Percentiles rank a stretch among this genome's conserved stretches.
phyloP scores from a whole-genome alignment of 2,113 vertebrate genomes.

The Cranoglanis bouderius region DNA sequence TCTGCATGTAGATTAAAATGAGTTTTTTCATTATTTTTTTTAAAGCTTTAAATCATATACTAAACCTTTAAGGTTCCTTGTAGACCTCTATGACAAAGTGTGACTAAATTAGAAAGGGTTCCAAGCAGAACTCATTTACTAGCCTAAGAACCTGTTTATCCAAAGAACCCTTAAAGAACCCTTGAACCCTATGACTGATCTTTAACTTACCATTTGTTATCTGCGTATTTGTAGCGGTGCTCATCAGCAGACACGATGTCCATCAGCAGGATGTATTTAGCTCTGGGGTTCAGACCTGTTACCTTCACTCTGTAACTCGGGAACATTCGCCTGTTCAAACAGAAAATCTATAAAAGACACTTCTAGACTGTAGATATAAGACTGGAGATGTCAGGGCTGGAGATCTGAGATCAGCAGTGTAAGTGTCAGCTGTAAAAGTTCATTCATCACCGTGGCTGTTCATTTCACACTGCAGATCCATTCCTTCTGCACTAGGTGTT shows the following conservation, averaged over 20 bases:
- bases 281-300: constrained; percentile 93
- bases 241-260: constrained; percentile 91
- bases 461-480: too few relatives aligned
- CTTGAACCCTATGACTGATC: background rate
- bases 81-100: background rate
- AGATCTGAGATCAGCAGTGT: background rate
- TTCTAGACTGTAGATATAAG: too few relatives aligned
- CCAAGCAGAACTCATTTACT: background rate
- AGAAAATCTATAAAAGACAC: background rate
- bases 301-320: constrained; percentile 98
- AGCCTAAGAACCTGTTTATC: background rate
- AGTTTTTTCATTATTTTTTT: background rate
- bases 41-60: too few relatives aligned
- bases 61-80: background rate
- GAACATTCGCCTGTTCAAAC: constrained; percentile 87
- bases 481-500: background rate
- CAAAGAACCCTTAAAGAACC: background rate
- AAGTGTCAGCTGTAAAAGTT: background rate
- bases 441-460: background rate
- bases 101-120: background rate
- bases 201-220: constrained; percentile 92
- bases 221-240: constrained; percentile 97
- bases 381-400: background rate
- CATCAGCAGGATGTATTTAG: constrained; percentile 98
- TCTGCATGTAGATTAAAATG: background rate